Evolutionary conservation across 53 echinoderm and acorn worm species (phyloP).

Genomic region (Actinopyga echinites): DNA sequence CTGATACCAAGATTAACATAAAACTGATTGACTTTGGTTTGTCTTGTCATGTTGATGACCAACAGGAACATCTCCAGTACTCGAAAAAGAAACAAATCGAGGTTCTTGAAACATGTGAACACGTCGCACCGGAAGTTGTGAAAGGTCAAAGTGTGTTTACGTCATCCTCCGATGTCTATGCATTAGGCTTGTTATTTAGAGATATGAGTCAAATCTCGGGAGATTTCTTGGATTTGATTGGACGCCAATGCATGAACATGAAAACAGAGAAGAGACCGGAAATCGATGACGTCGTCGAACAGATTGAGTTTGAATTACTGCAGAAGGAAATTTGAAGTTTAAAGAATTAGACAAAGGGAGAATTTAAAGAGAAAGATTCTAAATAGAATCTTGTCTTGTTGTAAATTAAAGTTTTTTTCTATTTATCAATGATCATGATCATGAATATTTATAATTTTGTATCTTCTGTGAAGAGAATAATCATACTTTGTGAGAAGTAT

Average conservation of each 20-base stretch:
- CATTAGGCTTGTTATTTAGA: neutral
- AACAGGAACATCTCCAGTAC: neutral
- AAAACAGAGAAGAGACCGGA: neutral
- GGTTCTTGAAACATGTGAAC: neutral
- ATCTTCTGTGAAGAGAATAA: too few species aligned
- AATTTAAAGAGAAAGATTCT: too few species aligned
- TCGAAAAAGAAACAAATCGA: neutral
- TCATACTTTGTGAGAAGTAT: too few species aligned
- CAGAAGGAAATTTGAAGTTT: too few species aligned
- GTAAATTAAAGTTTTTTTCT: too few species aligned
- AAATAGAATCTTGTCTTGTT: too few species aligned
- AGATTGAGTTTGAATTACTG: too few species aligned
- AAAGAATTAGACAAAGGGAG: too few species aligned
- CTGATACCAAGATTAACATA: neutral
- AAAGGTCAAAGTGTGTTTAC: neutral
- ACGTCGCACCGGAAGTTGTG: conserved; percentile 1
- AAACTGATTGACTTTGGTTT: conserved; percentile 23
- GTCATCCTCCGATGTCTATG: neutral
- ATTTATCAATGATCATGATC: too few species aligned
- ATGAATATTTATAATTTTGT: too few species aligned
- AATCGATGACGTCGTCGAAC: neutral
- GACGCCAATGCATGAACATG: conserved; percentile 7
- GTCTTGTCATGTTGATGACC: neutral
- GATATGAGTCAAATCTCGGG: neutral
- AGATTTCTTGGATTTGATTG: neutral